Evolutionary conservation across 2,113 vertebrate species (phyloP).

Genomic region (Amphiprion ocellaris): DNA sequence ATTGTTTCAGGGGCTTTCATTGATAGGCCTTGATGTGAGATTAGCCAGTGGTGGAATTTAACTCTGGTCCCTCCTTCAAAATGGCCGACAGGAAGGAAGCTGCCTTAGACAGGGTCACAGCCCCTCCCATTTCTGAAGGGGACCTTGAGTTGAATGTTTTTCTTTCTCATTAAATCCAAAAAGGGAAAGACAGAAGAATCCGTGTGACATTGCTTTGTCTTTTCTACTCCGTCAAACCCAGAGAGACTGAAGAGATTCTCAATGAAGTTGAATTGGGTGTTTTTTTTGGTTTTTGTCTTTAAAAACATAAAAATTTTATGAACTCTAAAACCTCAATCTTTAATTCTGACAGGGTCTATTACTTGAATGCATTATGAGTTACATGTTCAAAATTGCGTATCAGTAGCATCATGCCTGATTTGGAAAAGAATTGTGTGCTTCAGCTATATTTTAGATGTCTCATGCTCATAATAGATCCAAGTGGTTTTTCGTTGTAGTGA

Average conservation of each 20-base stretch:
- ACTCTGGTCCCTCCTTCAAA: conserved; percentile 79
- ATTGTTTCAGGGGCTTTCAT: conserved; percentile 68
- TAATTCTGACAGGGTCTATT: conserved; percentile 8
- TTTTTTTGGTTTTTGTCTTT: conserved; percentile 6
- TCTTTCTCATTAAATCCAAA: conserved; percentile 81
- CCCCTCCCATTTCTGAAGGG: conserved; percentile 81
- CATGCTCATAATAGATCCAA: background rate
- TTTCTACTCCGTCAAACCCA: conserved; percentile 47
- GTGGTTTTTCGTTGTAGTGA: background rate
- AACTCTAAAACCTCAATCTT: conserved; percentile 1
- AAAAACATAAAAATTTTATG: conserved; percentile 18
- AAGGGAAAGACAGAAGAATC: conserved; percentile 66
- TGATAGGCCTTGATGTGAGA: conserved; percentile 78
- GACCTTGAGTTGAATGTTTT: conserved; percentile 82
- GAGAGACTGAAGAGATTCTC: conserved; percentile 49
- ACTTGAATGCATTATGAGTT: background rate
- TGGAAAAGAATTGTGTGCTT: conserved; percentile 10
- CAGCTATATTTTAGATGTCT: background rate
- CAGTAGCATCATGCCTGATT: background rate
- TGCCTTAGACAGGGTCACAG: conserved; percentile 77
- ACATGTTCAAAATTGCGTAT: conserved; percentile 6
- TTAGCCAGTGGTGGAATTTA: conserved; percentile 71
- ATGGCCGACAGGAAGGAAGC: conserved; percentile 82
- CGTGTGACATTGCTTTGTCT: conserved; percentile 80
- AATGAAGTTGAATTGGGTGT: conserved; percentile 12